phyloP scores from a whole-genome alignment of 1,140 invertebrate genomes.

The Diorhabda sublineata region DNA sequence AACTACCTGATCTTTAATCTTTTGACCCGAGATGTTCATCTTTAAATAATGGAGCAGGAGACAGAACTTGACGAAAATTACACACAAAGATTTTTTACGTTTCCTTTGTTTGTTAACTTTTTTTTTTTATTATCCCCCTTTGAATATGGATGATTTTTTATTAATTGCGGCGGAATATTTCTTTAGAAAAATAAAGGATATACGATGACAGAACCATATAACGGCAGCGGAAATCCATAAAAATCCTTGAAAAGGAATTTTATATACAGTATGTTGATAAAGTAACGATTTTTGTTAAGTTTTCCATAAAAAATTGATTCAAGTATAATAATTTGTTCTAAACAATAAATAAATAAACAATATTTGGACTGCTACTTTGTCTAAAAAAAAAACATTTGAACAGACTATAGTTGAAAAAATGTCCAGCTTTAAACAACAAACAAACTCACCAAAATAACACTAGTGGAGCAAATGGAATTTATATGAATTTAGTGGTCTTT shows the following conservation, averaged over 20 bases:
- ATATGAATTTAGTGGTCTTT: too few relatives aligned
- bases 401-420: too few relatives aligned
- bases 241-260: not conserved
- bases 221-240: not conserved
- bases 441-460: too few relatives aligned
- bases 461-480: too few relatives aligned
- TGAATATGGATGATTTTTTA: conserved; percentile 1
- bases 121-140: not conserved
- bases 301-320: too few relatives aligned
- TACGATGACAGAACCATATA: not conserved
- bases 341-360: too few relatives aligned
- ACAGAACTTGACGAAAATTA: not conserved
- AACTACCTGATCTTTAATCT: conserved; percentile 34
- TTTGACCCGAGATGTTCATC: conserved; percentile 31
- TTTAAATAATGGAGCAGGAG: conserved; percentile 5
- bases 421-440: too few relatives aligned
- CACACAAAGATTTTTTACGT: conserved; percentile 2
- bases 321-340: too few relatives aligned
- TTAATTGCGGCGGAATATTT: not conserved
- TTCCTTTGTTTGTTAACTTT: not conserved
- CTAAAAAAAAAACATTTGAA: too few relatives aligned
- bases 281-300: too few relatives aligned
- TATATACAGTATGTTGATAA: too few relatives aligned
- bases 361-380: too few relatives aligned
- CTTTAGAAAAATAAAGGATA: not conserved